Base-by-base conservation (phyloP, 2,888 invertebrate genomes). In the Theretra japonica region DNA sequence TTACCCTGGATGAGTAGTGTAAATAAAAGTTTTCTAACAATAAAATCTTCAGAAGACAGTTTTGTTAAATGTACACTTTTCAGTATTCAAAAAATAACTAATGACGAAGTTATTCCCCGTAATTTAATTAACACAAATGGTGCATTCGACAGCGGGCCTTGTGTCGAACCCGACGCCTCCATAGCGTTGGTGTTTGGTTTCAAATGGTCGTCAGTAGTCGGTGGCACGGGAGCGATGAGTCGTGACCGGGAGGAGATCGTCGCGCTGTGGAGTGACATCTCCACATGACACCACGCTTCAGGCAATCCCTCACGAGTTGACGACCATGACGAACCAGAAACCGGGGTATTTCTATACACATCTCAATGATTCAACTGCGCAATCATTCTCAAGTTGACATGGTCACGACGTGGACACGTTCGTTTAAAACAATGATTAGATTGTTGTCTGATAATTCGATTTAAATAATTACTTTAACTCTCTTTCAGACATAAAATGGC, bases 151-250 rank as follows among this genome's bases (percentile, higher is more conserved):
- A 77, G 68, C 60, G 41, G 41, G 62, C 70, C 60, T 70, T 68
- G 68, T 70, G 59, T 30, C 57, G 65, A 62, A 65, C 60, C 25
- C 62, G 56, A 65, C 56, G 23, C 70, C 62, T 7, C 17, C 8
- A 30, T 8, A 30, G 6, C 41, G 72, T 59, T 53, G 80, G 89
- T 85, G 80, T 91, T 80, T 71, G 75, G 80, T 93, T 90, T 90
- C 92, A 91, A 90, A 91, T 83, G 84, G 78, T 77, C 78, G 83
- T 85, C 83, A 78, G 79, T 82, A 78, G 82, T 85, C 83, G 78
- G 79, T 82, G 78, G 82, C 79, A 76, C 72, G 74, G 72, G 84
- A 86, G 89, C 88, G 93, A 89, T 89, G 90, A 91, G 83, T 91
- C 91, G 90, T 91, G 89, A 91, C 90, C 83, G 86, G 79, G 88